Evolutionary conservation across 2,113 vertebrate genomes (phyloP), one percentile per base, ranked within the genome.

Genomic region (Strix aluco): DNA sequence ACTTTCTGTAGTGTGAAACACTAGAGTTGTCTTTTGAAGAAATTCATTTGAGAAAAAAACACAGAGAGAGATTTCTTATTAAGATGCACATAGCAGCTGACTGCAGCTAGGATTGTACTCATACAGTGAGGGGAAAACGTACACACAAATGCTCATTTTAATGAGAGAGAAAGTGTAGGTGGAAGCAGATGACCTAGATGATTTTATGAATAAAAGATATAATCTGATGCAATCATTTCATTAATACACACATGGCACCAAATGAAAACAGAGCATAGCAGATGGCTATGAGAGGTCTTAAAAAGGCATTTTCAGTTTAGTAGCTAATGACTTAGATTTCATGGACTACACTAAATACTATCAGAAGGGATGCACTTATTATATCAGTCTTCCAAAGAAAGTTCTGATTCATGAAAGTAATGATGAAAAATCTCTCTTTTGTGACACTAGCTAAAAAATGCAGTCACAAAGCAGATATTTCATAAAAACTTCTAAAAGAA

Each of bases 161-260:
- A 83, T 79, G 81, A 83, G 34, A 73, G 23, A 67, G 54, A 84
- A 91, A 91, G 25, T 81, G 85, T 83, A 93, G 89, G 90, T 93
- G 75, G 73, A 75, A 90, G 74, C 55, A 87, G 92, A 87, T 97
- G 96, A 95, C 92, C 92, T 96, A 96, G 66, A 92, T 95, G 91
- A 91, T 96, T 96, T 97, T 97, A 96, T 97, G 97, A 98, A 98
- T 98, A 97, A 96, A 97, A 97, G 93, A 97, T 96, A 67, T 96
- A 97, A 98, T 97, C 95, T 96, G 97, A 97, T 98, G 97, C 94
- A 98, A 98, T 98, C 91, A 97, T 97, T 98, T 98, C 96, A 98
- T 98, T 98, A 98, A 98, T 98, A 97, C 91, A 92, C 98, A 98
- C 97, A 97, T 96, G 97, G 95, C 94, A 84, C 72, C 87, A 93